Conservation (phyloP, 53 echinoderm and acorn worm species). For the Temnopleurus reevesii region DNA sequence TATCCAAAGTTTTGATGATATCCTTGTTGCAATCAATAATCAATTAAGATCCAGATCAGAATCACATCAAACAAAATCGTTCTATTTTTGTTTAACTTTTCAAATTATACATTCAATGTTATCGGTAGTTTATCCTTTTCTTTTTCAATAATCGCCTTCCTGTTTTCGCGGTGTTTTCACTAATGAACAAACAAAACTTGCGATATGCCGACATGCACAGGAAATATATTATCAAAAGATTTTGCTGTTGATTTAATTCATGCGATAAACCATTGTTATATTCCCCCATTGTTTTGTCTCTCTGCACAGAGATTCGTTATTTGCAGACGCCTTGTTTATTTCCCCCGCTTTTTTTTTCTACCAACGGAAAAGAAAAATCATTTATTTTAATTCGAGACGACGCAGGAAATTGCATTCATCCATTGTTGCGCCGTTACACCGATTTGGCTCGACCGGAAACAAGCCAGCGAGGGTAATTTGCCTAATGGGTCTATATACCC, state of each 20-base stretch:
- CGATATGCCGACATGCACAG: neutral
- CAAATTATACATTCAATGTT: neutral
- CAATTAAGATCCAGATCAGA: neutral
- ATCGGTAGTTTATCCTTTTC: neutral
- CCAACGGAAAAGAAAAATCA: conserved; percentile 39
- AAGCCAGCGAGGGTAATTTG: conserved; percentile 15
- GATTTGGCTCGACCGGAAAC: conserved; percentile 35
- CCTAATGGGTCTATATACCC: conserved; percentile 27
- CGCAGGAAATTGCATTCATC: conserved; percentile 26
- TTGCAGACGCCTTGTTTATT: neutral
- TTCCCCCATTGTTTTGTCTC: neutral
- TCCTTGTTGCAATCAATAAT: neutral
- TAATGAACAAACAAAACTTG: neutral
- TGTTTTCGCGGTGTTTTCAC: no score
- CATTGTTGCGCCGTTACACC: conserved; percentile 31
- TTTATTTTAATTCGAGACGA: conserved; percentile 21
- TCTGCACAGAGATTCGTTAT: neutral
- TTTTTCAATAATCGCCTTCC: conserved; percentile 13
- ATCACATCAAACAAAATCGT: neutral
- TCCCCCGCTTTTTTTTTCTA: neutral
- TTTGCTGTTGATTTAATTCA: neutral
- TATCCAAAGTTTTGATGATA: no score
- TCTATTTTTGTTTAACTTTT: neutral
- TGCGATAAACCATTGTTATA: neutral
- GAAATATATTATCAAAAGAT: conserved; percentile 16